phyloP scores from a whole-genome alignment of 2,797 vertebrate species.

The Acrossocheilus wenchowensis region DNA sequence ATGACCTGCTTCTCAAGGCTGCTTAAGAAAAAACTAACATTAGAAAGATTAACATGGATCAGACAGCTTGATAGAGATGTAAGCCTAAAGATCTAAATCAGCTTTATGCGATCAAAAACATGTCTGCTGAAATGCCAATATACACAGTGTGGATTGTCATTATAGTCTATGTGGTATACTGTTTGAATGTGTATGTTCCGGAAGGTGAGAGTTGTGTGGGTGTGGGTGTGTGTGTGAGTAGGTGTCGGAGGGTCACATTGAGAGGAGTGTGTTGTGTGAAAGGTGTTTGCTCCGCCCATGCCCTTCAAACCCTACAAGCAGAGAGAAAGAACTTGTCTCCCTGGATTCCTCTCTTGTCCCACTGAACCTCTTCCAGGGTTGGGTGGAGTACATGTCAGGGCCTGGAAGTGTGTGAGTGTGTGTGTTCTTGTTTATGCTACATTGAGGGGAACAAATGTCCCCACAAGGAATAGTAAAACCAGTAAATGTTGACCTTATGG shows the following conservation, averaged over 20 bases:
- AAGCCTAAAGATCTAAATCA: too few relatives aligned
- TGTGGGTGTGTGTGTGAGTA: background rate
- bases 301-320: background rate
- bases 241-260: background rate
- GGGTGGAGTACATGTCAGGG: conserved; percentile 61
- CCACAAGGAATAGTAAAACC: too few relatives aligned
- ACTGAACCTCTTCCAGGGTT: conserved; percentile 54
- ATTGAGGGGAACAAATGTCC: too few relatives aligned
- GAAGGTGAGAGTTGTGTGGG: background rate
- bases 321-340: conserved; percentile 57
- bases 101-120: too few relatives aligned
- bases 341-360: conserved; percentile 68
- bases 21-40: background rate
- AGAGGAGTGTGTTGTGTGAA: background rate
- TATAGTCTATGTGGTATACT: background rate
- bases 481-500: too few relatives aligned
- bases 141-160: background rate
- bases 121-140: background rate
- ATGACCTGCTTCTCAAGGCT: background rate
- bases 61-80: background rate
- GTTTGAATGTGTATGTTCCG: background rate
- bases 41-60: too few relatives aligned
- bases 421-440: background rate
- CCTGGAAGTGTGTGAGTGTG: conserved; percentile 23
- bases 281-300: background rate